Evolutionary conservation across 2,797 vertebrate genomes (phyloP).

Genomic region (Trachurus trachurus): DNA sequence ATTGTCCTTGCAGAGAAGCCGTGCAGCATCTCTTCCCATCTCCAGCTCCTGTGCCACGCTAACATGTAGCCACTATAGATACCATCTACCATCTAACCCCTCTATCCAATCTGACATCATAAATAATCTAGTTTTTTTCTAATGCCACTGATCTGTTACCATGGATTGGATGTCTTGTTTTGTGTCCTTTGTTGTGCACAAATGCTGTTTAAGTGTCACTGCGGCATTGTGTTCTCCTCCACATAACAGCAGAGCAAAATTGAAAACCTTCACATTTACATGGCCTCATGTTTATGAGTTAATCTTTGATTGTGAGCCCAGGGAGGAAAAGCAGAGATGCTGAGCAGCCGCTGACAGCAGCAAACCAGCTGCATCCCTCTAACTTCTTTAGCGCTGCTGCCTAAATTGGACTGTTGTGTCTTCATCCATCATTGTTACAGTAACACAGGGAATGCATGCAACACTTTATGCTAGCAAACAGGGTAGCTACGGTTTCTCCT

Average conservation of each 20-base stretch:
- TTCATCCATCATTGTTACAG: constrained; percentile 29
- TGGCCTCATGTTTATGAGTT: not conserved
- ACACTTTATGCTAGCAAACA: constrained; percentile 7
- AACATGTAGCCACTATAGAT: not conserved
- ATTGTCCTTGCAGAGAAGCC: not conserved
- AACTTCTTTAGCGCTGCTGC: constrained; percentile 27
- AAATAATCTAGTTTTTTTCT: not conserved
- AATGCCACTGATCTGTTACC: not conserved
- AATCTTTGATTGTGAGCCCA: constrained; percentile 1
- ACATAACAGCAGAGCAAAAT: not conserved
- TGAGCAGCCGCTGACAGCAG: constrained; percentile 9
- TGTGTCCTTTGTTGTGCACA: too few relatives aligned
- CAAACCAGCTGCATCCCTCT: not conserved
- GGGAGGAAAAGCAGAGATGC: not conserved
- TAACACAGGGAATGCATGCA: constrained; percentile 18
- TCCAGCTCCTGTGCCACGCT: not conserved
- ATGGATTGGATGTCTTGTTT: not conserved
- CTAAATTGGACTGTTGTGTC: constrained; percentile 22
- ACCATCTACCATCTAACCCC: not conserved
- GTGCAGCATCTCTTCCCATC: not conserved
- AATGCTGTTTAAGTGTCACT: not conserved
- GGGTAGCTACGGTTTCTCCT: not conserved
- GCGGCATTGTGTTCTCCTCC: constrained; percentile 3
- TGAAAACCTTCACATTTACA: not conserved
- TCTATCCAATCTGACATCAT: not conserved